These are phyloP conservation scores for Myotis daubentonii DNA, from an alignment of 2,797 vertebrate species.

Conservation along the genomic window DNA sequence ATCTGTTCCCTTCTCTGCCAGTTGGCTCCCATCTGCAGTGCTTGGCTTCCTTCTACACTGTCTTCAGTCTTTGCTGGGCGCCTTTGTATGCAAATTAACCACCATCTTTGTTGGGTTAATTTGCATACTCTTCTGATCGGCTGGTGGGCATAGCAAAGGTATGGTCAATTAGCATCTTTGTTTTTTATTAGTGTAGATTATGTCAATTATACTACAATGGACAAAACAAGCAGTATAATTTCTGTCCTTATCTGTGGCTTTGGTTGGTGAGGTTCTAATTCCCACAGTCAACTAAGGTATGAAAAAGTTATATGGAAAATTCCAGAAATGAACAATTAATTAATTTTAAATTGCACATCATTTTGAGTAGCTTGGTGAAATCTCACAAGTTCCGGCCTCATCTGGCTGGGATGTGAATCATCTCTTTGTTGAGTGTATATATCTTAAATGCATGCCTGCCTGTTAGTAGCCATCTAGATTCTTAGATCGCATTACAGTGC, in stretches of 20 bases:
- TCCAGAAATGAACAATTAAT: background rate
- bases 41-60: no score
- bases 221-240: background rate
- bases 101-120: no score
- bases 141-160: no score
- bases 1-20: no score
- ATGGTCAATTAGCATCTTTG: no score
- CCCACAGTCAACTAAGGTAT: background rate
- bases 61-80: no score
- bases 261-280: background rate
- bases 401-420: background rate
- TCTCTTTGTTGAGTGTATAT: background rate
- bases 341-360: background rate
- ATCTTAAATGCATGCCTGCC: fast-evolving
- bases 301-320: background rate
- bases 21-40: no score
- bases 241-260: background rate
- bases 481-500: background rate
- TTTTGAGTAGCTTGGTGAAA: background rate
- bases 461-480: background rate
- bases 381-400: background rate
- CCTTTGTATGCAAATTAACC: no score
- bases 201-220: background rate
- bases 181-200: background rate
- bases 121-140: no score